A percentile compares a stretch with the other conserved stretches of the same genome.
Conservation (phyloP, 2,113 vertebrate genomes). For the Mormyrus iriodes region DNA sequence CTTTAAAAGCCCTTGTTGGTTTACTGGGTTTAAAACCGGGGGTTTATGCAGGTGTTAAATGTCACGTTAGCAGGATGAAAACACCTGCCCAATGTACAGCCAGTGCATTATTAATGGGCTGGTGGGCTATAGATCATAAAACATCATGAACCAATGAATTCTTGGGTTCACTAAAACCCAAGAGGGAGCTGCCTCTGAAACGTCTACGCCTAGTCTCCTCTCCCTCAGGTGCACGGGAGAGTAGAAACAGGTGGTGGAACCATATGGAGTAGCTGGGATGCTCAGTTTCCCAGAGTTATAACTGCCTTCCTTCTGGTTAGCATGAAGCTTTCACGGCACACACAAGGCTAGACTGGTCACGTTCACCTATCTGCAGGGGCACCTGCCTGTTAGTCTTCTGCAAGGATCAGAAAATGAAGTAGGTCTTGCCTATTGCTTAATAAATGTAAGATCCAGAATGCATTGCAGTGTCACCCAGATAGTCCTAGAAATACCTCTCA, state of each 20-base stretch:
- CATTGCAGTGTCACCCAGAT: neutral
- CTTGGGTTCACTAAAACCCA: neutral
- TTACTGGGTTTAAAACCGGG: neutral
- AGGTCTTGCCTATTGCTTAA: neutral
- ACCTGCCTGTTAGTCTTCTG: neutral
- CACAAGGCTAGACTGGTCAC: neutral
- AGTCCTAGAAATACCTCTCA: neutral
- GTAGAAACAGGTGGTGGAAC: constrained; percentile 2
- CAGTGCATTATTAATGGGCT: neutral
- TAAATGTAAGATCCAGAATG: neutral
- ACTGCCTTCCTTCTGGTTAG: neutral
- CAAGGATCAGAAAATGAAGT: neutral
- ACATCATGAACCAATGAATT: neutral
- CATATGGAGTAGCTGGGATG: neutral
- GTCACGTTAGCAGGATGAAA: neutral
- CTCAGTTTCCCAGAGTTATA: neutral
- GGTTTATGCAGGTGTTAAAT: neutral
- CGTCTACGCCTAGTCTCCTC: neutral
- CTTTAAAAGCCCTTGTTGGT: neutral
- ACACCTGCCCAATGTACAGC: neutral
- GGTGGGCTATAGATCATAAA: neutral
- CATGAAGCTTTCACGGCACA: neutral
- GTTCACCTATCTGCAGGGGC: neutral
- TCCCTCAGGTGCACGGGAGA: neutral
- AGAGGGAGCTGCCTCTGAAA: neutral